A percentile compares a stretch with the other conserved stretches of the same genome.
These are phyloP conservation scores for Pardosa pseudoannulata DNA, from an alignment of 2,888 invertebrate species.

Conservation along the genomic window DNA sequence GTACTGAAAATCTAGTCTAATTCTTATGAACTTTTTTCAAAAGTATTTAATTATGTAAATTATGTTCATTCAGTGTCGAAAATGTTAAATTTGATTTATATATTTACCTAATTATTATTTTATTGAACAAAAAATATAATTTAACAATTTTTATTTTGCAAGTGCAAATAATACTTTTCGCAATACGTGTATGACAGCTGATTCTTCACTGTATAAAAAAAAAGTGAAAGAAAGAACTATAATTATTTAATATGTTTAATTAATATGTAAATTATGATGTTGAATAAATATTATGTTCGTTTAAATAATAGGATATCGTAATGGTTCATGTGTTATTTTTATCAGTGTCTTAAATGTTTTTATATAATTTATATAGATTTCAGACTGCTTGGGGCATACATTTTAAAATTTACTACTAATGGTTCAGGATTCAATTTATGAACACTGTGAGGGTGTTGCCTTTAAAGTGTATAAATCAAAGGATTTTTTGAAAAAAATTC, in stretches of 20 bases:
- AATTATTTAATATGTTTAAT: neutral
- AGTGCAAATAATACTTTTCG: neutral
- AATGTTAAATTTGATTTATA: neutral
- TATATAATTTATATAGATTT: no score
- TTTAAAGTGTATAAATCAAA: no score
- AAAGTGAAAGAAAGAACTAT: neutral
- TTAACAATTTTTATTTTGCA: neutral
- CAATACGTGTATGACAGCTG: neutral
- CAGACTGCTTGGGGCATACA: no score
- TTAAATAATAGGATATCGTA: neutral
- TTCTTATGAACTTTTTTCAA: neutral
- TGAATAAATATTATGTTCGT: conserved; percentile 5
- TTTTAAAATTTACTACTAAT: no score
- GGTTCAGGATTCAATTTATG: no score
- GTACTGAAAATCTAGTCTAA: neutral
- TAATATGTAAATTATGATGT: conserved; percentile 15
- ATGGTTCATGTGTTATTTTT: neutral
- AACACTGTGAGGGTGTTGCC: no score
- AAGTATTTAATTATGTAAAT: neutral
- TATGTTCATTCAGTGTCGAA: neutral
- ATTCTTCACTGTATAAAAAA: neutral
- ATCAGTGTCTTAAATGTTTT: no score
- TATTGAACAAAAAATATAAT: no score
- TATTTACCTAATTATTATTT: no score
- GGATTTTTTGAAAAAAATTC: no score